These are phyloP conservation scores for Periophthalmus modestus DNA, from an alignment of 2,113 vertebrate genomes.

Conservation along the genomic window DNA sequence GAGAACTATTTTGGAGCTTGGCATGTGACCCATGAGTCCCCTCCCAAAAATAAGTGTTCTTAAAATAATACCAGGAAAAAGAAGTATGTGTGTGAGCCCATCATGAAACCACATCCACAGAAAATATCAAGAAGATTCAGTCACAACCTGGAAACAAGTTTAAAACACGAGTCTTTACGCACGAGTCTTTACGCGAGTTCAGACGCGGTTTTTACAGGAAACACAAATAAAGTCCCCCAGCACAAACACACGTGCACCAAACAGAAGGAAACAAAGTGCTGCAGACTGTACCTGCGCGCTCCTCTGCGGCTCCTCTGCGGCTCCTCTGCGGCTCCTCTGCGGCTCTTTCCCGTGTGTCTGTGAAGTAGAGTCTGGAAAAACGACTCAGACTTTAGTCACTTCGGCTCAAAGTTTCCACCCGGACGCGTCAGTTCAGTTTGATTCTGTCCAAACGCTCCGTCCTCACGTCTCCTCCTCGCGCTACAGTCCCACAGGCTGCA, in stretches of 20 bases:
- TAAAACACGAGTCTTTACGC: no score
- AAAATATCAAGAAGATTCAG: not conserved
- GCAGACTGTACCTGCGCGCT: constrained; percentile 14
- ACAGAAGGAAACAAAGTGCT: not conserved
- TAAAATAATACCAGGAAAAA: constrained; percentile 11
- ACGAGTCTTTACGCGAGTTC: not conserved
- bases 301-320: not conserved
- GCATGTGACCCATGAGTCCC: constrained; percentile 24
- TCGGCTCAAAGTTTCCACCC: constrained; percentile 20
- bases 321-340: not conserved
- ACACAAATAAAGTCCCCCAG: no score
- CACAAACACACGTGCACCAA: no score
- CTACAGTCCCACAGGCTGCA: not conserved
- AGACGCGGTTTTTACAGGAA: not conserved
- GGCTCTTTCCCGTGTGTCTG: not conserved
- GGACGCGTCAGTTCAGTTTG: not conserved
- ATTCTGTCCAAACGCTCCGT: not conserved
- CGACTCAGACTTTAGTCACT: constrained; percentile 17
- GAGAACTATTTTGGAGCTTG: constrained; percentile 7
- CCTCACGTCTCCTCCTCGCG: not conserved
- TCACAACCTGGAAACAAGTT: not conserved
- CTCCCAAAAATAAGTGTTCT: constrained; percentile 22
- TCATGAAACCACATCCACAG: not conserved
- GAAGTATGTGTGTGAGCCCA: constrained; percentile 3
- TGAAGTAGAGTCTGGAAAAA: constrained; percentile 15